Evolutionary conservation across 2,888 invertebrate species (phyloP), one percentile per base, ranked within the genome.

Genomic region (Meganola albula): DNA sequence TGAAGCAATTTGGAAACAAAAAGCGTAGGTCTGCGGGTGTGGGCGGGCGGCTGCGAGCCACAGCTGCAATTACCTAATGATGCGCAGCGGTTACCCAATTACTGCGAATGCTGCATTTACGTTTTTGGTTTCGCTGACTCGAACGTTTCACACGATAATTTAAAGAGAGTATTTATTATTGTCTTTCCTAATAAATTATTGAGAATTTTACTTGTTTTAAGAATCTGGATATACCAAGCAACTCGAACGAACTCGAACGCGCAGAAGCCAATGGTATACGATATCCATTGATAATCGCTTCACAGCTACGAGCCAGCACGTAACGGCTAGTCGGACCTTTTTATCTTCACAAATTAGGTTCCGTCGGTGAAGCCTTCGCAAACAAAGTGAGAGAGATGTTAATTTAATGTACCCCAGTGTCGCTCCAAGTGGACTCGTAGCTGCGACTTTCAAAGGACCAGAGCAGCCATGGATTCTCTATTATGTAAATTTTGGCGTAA

Each of bases 401-500:
- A 82, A 83, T 83, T 80, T 78, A 78, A 82, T 83, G 78, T 78
- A 63, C 70, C 71, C 61, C 64, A 66, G 74, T 74, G 80, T 79
- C 82, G 76, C 70, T 75, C 64, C 74, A 73, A 66, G 66, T 76
- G 69, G 64, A 64, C 70, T 63, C 68, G 48, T 53, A 66, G 67
- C 62, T 55, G 71, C 63, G 65, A 71, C 71, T 78, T 78, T 80
- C 82, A 82, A 83, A 83, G 82, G 80, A 77, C 74, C 61, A 69
- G 70, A 72, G 70, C 63, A 63, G 74, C 79, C 80, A 82, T 80
- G 76, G 82, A 77, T 79, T 83, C 77, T 80, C 80, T 80, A 82
- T 84, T 83, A 84, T 84, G 84, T 78, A 84, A 84, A 84, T 84
- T 83, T 74, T 63, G 70, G 62, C 66, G 77, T 83, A 83, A 83